Evolutionary conservation across 2,888 invertebrate genomes (phyloP).

Genomic region (Taenaris catops): DNA sequence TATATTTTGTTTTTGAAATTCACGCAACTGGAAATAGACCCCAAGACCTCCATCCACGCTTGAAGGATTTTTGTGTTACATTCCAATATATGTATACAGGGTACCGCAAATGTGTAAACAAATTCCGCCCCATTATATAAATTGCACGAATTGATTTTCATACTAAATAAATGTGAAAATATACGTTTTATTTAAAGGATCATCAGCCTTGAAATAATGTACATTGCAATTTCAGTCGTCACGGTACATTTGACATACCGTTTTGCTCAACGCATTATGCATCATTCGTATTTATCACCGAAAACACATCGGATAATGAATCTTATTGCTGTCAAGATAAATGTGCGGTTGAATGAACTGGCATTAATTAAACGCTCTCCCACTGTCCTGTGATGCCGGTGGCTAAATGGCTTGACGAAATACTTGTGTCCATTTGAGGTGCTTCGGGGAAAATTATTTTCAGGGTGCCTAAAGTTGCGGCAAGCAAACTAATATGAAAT

Average conservation of each 20-base stretch:
- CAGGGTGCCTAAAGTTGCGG: conserved; percentile 7
- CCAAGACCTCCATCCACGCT: no score
- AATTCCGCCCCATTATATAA: no score
- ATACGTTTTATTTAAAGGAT: neutral
- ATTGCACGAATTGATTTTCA: no score
- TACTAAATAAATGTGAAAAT: no score
- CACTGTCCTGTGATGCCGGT: conserved; percentile 61
- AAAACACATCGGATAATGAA: conserved; percentile 26
- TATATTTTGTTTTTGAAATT: no score
- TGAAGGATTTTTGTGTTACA: no score
- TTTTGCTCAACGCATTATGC: conserved; percentile 42
- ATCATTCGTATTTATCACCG: conserved; percentile 29
- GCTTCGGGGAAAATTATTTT: conserved; percentile 51
- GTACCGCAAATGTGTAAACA: no score
- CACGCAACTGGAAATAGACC: no score
- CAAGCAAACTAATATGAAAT: neutral
- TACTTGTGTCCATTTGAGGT: conserved; percentile 36
- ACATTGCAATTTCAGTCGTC: conserved; percentile 56
- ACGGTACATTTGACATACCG: conserved; percentile 55
- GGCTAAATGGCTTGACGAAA: conserved; percentile 62
- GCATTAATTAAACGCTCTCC: conserved; percentile 69
- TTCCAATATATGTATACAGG: no score
- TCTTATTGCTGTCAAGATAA: conserved; percentile 30
- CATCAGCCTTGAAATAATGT: conserved; percentile 38
- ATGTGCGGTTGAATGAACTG: conserved; percentile 30